A percentile compares a stretch with the other conserved stretches of the same genome.
Evolutionary conservation across 2,888 invertebrate genomes (phyloP).

Genomic region (Parnassius orleans): DNA sequence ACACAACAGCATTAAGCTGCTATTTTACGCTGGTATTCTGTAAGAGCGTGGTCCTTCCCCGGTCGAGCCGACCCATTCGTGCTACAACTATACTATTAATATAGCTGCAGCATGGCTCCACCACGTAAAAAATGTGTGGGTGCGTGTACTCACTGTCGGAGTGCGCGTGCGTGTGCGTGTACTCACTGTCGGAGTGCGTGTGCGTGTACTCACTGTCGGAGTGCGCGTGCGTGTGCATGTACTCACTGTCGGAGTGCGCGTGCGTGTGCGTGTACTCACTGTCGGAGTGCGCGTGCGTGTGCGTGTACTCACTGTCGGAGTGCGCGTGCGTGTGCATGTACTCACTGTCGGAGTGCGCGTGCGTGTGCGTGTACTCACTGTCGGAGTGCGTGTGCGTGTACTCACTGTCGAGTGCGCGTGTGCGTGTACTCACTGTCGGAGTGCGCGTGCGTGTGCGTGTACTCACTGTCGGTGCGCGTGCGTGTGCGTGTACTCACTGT

Average conservation of each 20-base stretch:
- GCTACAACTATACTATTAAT: no score
- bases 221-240: background rate
- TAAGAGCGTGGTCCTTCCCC: no score
- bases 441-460: background rate
- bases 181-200: background rate
- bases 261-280: background rate
- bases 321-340: background rate
- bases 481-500: background rate
- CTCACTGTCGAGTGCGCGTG: background rate
- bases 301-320: background rate
- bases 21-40: no score
- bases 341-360: background rate
- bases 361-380: background rate
- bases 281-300: background rate
- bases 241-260: no score
- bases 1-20: no score
- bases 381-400: background rate
- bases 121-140: no score
- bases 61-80: no score
- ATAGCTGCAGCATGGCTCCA: no score
- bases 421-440: background rate
- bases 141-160: no score
- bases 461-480: background rate
- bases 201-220: conserved; percentile 9
- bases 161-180: conserved; percentile 31